Evolutionary conservation across 2,888 invertebrate species (phyloP), one percentile per base, ranked within the genome.

Genomic region (Chalcis sispes): DNA sequence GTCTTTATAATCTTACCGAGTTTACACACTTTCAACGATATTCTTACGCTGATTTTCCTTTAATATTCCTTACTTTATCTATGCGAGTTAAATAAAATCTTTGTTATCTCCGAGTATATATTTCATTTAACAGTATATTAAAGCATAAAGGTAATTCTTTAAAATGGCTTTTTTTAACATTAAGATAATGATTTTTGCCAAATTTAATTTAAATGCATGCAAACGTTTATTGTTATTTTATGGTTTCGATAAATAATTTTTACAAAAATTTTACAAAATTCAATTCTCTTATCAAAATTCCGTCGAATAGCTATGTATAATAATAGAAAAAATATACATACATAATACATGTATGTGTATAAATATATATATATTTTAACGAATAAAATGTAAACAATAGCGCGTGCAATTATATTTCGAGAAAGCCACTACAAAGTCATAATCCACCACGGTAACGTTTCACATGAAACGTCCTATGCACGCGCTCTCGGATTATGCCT

Each of bases 21-120:
- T 82, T 82, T 83, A 81, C 84, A 84, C 82, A 82, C 82, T 83
- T 82, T 75, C 62, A 66, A 67, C 58, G 50, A 74, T 66, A 50
- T 77, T 74, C 40, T 52, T 40, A 18, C 40, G 23, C 32, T 64
- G 58, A 69, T 48, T 75, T 27, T 23, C 8, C 46, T 4, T 2
- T 42, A 52, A 61, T 64, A 62, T 71, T 23, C 18, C 50, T 13
- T 42, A 13, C 42, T 7, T 42, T 4, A 8, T 15, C 15, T 42
- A 13, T 13, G 2, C 8, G 2, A 42, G 15, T 42, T 42, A 8
- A 42, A 42, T 8, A 42, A 42, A 42, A 4, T 42, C 42, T 42
- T 8, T 42, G 2, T 42, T 42, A 42, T 42, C 15, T 8, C 10
- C 10, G 36, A 36, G 10, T 36, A n/a, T 32, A 13, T 42, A 13